A percentile compares a stretch with the other conserved stretches of the same genome.
Conservation (phyloP, 2,888 invertebrate species). For the Troglohyphantes excavatus region DNA sequence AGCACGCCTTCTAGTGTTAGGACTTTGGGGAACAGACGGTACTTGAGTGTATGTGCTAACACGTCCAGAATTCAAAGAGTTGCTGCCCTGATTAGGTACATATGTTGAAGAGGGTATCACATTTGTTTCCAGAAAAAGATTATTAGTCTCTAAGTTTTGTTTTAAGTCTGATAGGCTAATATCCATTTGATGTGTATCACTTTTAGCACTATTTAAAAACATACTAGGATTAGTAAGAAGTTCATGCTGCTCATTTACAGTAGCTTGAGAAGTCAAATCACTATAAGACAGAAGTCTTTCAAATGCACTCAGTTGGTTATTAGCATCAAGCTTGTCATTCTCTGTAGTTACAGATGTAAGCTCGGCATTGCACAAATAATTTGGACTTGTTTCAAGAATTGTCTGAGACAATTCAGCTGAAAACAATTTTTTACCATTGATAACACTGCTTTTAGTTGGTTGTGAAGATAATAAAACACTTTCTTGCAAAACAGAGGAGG, state of each 20-base stretch:
- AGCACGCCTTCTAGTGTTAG: slow-evolving; percentile 89
- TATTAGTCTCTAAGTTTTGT: slow-evolving; percentile 38
- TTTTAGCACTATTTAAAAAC: slow-evolving; percentile 61
- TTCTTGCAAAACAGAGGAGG: slow-evolving; percentile 17
- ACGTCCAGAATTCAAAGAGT: slow-evolving; percentile 22
- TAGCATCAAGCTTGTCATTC: slow-evolving; percentile 28
- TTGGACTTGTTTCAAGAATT: slow-evolving; percentile 1
- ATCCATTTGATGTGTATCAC: slow-evolving; percentile 38
- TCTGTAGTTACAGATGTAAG: slow-evolving; percentile 1
- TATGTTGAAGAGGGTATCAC: slow-evolving; percentile 29
- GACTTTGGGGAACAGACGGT: slow-evolving; percentile 87
- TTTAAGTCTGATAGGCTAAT: slow-evolving; percentile 40
- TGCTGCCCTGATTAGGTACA: not conserved
- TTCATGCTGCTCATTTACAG: slow-evolving; percentile 18
- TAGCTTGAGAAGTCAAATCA: slow-evolving; percentile 23
- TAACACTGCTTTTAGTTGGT: not conserved
- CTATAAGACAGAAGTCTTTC: slow-evolving; percentile 54
- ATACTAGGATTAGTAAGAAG: slow-evolving; percentile 50
- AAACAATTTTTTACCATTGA: slow-evolving; percentile 13
- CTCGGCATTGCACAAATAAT: slow-evolving; percentile 21
- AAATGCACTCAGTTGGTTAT: slow-evolving; percentile 31
- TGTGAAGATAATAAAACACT: slow-evolving; percentile 24
- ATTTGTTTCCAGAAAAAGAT: slow-evolving; percentile 17
- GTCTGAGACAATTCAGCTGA: not conserved
- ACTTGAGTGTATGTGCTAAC: slow-evolving; percentile 75